Evolutionary conservation across 2,888 invertebrate species (phyloP).

Genomic region (Drosophila villosipedis): DNA sequence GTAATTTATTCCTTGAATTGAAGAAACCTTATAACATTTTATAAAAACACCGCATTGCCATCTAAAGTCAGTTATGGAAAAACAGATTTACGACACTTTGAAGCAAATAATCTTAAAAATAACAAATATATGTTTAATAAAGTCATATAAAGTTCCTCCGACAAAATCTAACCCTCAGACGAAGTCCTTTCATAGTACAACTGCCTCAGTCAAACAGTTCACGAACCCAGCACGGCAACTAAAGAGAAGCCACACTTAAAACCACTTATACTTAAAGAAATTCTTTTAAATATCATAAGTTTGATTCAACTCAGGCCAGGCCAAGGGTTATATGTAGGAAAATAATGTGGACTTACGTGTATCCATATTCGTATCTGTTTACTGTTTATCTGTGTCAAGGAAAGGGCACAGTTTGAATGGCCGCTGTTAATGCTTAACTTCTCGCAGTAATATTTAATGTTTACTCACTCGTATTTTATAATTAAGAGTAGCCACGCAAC

Average conservation of each 20-base stretch:
- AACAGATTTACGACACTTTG: background rate
- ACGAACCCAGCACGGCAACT: background rate
- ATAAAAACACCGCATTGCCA: background rate
- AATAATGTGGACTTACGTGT: background rate
- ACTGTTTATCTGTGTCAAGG: conserved; percentile 1
- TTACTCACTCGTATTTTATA: conserved; percentile 29
- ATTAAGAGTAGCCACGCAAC: conserved; percentile 50
- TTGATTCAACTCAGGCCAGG: background rate
- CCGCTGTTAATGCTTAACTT: conserved; percentile 7
- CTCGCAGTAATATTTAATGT: conserved; percentile 35
- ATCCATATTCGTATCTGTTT: background rate
- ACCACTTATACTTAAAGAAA: background rate
- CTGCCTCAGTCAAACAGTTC: background rate
- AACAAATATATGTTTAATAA: background rate
- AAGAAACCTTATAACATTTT: background rate
- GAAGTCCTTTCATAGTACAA: background rate
- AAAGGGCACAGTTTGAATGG: background rate
- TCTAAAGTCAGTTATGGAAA: background rate
- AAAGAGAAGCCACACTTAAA: background rate
- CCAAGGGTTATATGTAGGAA: background rate
- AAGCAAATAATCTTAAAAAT: background rate
- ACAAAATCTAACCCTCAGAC: background rate
- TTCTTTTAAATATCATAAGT: background rate
- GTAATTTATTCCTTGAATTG: background rate
- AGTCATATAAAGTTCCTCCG: background rate